Evolutionary conservation across 2,113 vertebrate genomes (phyloP).

Genomic region (Antigone vipio): DNA sequence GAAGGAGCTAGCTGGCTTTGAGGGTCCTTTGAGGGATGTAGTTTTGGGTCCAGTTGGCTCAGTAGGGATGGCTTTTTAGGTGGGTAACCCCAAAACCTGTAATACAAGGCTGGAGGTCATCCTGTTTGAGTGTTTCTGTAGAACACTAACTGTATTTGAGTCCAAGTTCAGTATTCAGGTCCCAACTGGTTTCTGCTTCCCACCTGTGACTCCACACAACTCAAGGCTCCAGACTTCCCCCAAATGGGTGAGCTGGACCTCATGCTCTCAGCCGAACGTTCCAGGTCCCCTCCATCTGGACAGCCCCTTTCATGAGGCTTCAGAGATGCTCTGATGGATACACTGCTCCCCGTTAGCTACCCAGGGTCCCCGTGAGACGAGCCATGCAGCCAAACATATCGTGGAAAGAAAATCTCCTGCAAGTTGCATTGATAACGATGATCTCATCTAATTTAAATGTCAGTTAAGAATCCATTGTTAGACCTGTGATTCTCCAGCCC

Average conservation of each 20-base stretch:
- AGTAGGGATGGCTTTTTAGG: not conserved
- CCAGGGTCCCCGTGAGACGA: fast-evolving
- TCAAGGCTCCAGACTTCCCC: not conserved
- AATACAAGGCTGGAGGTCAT: not conserved
- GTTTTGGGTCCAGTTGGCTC: not conserved
- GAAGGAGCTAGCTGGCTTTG: not conserved
- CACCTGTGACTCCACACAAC: not conserved
- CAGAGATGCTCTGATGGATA: not conserved
- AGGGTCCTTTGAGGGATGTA: not conserved
- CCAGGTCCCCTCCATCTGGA: not conserved
- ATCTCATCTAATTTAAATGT: not conserved
- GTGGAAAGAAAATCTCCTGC: not conserved
- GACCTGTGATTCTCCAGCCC: not conserved
- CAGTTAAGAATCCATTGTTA: not conserved
- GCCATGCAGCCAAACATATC: not conserved
- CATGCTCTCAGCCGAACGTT: not conserved
- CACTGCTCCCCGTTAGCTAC: not conserved
- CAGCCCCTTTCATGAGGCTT: not conserved
- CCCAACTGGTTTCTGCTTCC: not conserved
- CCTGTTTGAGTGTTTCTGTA: not conserved
- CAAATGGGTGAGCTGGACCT: not conserved
- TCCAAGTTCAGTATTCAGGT: not conserved
- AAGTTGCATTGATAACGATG: not conserved
- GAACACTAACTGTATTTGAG: not conserved
- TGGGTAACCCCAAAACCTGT: not conserved